Percentiles rank a stretch among this genome's conserved stretches.
phyloP scores from a whole-genome alignment of 23 tunicate genomes.

The Styela clava region DNA sequence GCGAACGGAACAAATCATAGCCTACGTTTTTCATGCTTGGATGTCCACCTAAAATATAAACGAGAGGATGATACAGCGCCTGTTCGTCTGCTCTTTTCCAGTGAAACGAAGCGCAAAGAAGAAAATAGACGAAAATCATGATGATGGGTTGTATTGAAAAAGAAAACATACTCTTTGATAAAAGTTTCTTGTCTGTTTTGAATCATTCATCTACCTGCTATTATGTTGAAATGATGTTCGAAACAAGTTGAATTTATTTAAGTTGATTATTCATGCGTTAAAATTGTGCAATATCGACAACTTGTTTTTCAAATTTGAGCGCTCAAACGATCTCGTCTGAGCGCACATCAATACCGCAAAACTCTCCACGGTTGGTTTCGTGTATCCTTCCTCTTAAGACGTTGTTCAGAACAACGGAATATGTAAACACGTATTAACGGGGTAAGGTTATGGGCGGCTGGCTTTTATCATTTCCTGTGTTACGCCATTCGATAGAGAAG shows the following conservation, averaged over 20 bases:
- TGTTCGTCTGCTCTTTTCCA: background rate
- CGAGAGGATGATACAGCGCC: background rate
- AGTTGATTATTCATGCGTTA: background rate
- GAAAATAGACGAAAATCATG: background rate
- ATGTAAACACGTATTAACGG: background rate
- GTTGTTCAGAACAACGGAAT: background rate
- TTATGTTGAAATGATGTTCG: too few relatives aligned
- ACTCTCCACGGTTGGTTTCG: background rate
- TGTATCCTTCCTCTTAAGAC: background rate
- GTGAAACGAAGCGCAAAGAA: background rate
- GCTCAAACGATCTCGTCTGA: background rate
- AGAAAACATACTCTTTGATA: background rate
- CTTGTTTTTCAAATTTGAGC: background rate
- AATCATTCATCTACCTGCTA: background rate
- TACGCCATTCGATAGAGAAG: background rate
- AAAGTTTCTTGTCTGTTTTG: background rate
- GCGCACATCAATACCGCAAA: background rate
- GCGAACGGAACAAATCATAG: background rate
- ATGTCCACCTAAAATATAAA: background rate
- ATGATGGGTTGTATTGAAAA: background rate
- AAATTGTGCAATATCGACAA: background rate
- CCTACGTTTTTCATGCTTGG: background rate
- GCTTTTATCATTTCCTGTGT: conserved; percentile 16
- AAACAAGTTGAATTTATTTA: background rate
- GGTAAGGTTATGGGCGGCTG: conserved; percentile 29